Base-by-base conservation (phyloP, 2,113 vertebrate species). In the Podarcis muralis region DNA sequence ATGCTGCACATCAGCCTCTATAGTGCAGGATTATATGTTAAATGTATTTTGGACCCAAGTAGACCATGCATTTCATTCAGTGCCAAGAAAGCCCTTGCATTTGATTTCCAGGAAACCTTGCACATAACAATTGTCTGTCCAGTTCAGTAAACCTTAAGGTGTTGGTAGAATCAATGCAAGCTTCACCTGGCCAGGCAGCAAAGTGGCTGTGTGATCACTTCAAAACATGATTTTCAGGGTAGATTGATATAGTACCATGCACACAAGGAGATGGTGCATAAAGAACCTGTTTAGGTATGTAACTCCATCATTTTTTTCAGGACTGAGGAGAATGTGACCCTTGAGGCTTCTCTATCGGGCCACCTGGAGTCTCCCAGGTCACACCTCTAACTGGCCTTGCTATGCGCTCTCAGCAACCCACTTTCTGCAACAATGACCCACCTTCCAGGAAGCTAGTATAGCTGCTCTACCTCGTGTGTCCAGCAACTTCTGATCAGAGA, bases 11-110 rank as follows among this genome's bases (percentile, higher is more conserved):
- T 87, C 81, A n/a, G 6, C 20, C 23, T 48, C n/a, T 48, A 62
- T 12, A 4, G 0, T 27, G 13, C 57, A 7, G 23, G 57, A 91
- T 30, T 22, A 53, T 16, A 37, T 0, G 0, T 1, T 23, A 69
- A 79, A 66, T 30, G 48, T 72, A 57, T 20, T 68, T 59, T 40
- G 1, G 11, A 13, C 6, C 12, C 15, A 27, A 77, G 35, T 23
- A 86, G 57, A 86, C 66, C 59, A 30, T 32, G 76, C 37, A 66
- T 66, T 86, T 37, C 15, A 6, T 3, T 43, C 59, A 18, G 8
- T 62, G 0, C 65, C 43, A 71, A 48, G 25, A 66, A n/a, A 75
- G 57, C 6, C 48, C 30, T 53, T 13, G 69, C 71, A n/a, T 74
- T 43, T 35, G 43, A 37, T 62, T 76, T 62, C 57, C 57, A 65